These are phyloP conservation scores for Macrosteles quadrilineatus DNA, from an alignment of 1,140 invertebrate genomes.

Conservation along the genomic window DNA sequence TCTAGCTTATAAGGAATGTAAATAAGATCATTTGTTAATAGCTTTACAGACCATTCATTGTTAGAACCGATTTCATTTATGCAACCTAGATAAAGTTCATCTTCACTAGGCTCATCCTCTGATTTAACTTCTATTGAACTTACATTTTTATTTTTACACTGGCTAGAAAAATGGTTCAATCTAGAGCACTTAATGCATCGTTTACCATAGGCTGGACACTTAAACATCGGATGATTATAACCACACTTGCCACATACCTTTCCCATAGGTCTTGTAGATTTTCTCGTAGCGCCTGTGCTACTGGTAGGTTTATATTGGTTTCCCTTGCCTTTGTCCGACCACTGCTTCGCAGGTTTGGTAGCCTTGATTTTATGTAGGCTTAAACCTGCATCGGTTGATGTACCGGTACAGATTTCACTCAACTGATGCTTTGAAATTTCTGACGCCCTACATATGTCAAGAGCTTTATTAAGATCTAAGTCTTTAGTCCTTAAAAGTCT, in stretches of 20 bases:
- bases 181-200: background rate
- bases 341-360: no score
- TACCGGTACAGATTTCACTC: no score
- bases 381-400: no score
- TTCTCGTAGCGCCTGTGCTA: no score
- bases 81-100: no score
- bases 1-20: background rate
- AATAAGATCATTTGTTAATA: background rate
- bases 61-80: no score
- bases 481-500: background rate
- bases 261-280: no score
- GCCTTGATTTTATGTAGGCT: no score
- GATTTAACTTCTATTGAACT: background rate
- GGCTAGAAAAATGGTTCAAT: background rate
- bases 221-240: background rate
- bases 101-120: background rate
- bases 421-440: no score
- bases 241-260: background rate
- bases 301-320: no score
- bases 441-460: no score
- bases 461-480: background rate
- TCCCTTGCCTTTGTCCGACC: no score
- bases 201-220: constrained; percentile 9
- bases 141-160: constrained; percentile 1
- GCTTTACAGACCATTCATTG: background rate